Evolutionary conservation across 2,888 invertebrate species (phyloP), one percentile per base, ranked within the genome.

Genomic region (Nephrotoma guestfalica): DNA sequence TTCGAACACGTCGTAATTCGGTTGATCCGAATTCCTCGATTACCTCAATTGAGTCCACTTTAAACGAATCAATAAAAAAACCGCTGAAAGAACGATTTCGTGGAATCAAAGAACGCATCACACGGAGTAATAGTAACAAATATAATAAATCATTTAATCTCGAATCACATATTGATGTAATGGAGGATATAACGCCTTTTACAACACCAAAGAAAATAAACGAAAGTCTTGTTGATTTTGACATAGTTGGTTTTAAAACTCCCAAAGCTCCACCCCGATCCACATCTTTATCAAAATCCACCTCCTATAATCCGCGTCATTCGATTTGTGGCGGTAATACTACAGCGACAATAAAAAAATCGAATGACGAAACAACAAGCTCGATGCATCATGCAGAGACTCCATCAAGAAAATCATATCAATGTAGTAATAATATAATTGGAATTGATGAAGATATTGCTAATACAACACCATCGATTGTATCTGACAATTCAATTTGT

Each of bases 381-480:
- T 90, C 90, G 91, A 88, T 90, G 92, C 71, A 92, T 92, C 87
- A 91, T 92, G 89, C 92, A 92, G 85, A 92, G 92, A 13, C 92
- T 92, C 83, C 92, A 92, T 90, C 92, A 92, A 85, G 92, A 92
- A 87, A 92, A 86, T 30, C 92, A 5, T 71, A 71, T 71, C 71
- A 18, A 71, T 71, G 30, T 71, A 71, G 71, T 71, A 71, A 71
- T 71, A 18, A 71, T 71, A 4, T 71, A 71, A 71, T 71, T 71
- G 71, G 71, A 30, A 71, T 71, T 71, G 30, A 71, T 71, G 71
- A 71, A 71, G 71, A 71, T 71, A 71, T 71, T 71, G 30, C 11
- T 18, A 71, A 71, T 71, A 71, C 71, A 89, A 85, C 42, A 51
- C 89, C 89, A 86, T 91, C 91, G 45, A 92, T 92, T 87, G 88